phyloP scores from a whole-genome alignment of 1,140 invertebrate species.

The Conus ventricosus region DNA sequence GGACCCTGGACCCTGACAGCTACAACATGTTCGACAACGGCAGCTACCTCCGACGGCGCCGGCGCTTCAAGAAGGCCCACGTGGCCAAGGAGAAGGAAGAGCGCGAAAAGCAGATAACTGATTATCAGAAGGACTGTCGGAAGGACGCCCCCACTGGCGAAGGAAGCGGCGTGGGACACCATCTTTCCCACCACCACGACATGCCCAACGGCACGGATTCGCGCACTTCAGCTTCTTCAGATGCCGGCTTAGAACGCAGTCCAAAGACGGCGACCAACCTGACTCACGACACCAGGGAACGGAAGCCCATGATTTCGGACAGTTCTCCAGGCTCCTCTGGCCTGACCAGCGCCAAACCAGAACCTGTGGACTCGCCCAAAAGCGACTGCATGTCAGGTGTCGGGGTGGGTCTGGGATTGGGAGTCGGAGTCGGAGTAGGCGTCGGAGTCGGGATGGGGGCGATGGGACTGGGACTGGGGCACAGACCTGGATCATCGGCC shows the following conservation, averaged over 20 bases:
- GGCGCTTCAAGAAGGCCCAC: slow-evolving; percentile 96
- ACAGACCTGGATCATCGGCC: slow-evolving; percentile 5
- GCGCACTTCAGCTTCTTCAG: slow-evolving; percentile 13
- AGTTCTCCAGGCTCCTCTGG: not conserved
- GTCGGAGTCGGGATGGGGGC: slow-evolving; percentile 8
- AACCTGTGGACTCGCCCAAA: slow-evolving; percentile 60
- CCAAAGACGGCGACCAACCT: slow-evolving; percentile 33
- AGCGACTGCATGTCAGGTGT: slow-evolving; percentile 47
- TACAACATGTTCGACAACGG: slow-evolving; percentile 99
- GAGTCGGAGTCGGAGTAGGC: not conserved
- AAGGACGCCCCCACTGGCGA: slow-evolving; percentile 41
- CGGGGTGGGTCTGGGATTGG: slow-evolving; percentile 28
- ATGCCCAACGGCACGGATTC: slow-evolving; percentile 38
- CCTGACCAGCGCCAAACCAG: slow-evolving; percentile 51
- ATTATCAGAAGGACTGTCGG: slow-evolving; percentile 42
- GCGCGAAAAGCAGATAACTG: slow-evolving; percentile 46
- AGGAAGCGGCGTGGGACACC: not conserved
- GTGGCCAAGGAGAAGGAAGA: slow-evolving; percentile 50
- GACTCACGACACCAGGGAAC: not conserved
- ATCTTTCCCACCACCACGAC: slow-evolving; percentile 24
- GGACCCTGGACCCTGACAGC: slow-evolving; percentile 96
- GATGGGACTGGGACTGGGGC: not conserved
- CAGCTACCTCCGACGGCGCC: slow-evolving; percentile 89
- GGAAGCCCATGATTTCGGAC: slow-evolving; percentile 31
- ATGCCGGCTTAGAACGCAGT: slow-evolving; percentile 28